Conservation (phyloP, 2,797 vertebrate genomes). For the Aotus griseimembra region DNA sequence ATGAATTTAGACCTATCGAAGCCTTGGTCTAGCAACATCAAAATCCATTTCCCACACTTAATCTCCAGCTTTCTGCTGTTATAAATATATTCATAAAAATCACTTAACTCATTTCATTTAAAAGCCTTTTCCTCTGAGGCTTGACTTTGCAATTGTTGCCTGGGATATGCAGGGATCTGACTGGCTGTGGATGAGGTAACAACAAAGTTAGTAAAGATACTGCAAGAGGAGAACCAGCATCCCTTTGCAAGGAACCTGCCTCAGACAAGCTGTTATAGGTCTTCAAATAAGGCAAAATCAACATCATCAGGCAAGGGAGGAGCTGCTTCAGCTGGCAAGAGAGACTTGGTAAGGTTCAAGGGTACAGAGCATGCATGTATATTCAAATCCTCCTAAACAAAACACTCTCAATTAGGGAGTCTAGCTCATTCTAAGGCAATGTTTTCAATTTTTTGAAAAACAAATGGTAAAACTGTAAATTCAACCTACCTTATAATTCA, state of each 20-base stretch:
- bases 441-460: constrained; percentile 43
- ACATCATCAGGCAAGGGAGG: neutral
- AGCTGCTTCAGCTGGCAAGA: neutral
- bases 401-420: neutral
- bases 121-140: neutral
- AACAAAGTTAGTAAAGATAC: neutral
- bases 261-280: neutral
- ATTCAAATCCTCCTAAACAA: neutral
- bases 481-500: constrained; percentile 4
- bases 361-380: neutral
- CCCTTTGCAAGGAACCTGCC: neutral
- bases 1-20: neutral
- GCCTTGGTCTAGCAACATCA: neutral
- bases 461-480: constrained; percentile 44
- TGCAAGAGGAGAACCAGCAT: neutral
- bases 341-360: neutral
- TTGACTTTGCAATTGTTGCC: neutral
- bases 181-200: neutral
- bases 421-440: constrained; percentile 4
- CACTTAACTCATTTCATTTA: neutral
- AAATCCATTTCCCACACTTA: neutral
- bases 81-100: constrained; percentile 38
- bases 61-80: neutral
- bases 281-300: neutral
- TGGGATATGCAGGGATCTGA: neutral